Conservation (phyloP, 2,113 vertebrate genomes). For the Anthoscopus minutus region DNA sequence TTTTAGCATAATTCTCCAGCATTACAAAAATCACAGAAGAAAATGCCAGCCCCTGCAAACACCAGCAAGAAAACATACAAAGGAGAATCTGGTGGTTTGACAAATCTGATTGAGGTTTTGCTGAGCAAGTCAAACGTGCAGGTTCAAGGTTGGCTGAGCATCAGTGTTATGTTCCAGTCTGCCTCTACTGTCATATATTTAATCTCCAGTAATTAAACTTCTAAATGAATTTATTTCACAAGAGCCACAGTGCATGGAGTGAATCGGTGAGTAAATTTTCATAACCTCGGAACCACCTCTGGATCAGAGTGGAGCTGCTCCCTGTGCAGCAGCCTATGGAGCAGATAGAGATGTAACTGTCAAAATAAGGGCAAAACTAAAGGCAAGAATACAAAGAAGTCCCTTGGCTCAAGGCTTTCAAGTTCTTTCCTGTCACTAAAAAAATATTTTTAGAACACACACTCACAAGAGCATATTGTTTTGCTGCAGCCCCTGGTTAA, state of each 20-base stretch:
- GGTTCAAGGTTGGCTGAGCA: constrained; percentile 40
- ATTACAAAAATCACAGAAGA: not conserved
- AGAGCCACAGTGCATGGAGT: constrained; percentile 10
- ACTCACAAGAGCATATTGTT: not conserved
- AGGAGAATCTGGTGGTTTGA: not conserved
- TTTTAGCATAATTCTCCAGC: not conserved
- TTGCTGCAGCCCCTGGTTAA: not conserved
- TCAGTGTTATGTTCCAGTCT: constrained; percentile 31
- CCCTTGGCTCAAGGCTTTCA: not conserved
- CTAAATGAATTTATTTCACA: constrained; percentile 41
- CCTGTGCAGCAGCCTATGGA: not conserved
- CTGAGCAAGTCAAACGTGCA: constrained; percentile 13
- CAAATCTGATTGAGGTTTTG: constrained; percentile 4
- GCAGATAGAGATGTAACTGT: not conserved
- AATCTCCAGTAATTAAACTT: constrained; percentile 60
- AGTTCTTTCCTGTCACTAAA: not conserved
- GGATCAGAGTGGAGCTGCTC: not conserved
- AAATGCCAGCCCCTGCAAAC: not conserved
- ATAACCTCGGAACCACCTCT: not conserved
- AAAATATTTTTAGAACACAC: not conserved
- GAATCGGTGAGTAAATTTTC: constrained; percentile 24
- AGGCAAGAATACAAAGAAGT: not conserved
- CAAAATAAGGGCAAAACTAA: not conserved
- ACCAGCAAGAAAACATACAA: not conserved
- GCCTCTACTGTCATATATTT: constrained; percentile 39